Evolutionary conservation across 2,113 vertebrate genomes (phyloP).

Genomic region (Osmerus eperlanus): DNA sequence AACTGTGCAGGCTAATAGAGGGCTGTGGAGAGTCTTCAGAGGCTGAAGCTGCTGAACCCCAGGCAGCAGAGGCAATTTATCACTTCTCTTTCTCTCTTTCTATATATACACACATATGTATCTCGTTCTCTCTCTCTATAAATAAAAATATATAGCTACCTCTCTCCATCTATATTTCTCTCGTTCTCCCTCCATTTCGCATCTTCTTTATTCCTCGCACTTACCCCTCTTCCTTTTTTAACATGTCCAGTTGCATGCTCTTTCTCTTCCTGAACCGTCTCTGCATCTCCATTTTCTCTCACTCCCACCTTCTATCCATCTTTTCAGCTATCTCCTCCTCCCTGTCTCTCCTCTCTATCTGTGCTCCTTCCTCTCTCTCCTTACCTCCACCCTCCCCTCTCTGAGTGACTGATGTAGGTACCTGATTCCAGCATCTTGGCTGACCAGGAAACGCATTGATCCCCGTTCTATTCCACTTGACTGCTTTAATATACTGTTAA

Average conservation of each 20-base stretch:
- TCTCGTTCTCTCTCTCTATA: no score
- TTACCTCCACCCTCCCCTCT: no score
- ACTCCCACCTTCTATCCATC: neutral
- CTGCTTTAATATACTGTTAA: constrained; percentile 25
- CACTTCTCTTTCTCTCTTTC: no score
- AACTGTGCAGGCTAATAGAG: no score
- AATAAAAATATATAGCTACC: no score
- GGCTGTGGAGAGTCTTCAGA: no score
- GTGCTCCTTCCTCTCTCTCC: neutral
- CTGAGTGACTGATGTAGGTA: neutral
- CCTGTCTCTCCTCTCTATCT: neutral
- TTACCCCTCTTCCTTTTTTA: neutral
- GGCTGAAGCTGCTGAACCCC: no score
- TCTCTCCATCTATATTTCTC: no score
- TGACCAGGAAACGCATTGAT: constrained; percentile 10
- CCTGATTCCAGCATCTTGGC: neutral
- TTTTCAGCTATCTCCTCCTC: neutral
- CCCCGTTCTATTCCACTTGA: neutral
- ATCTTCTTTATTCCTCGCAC: no score
- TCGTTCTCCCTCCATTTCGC: no score
- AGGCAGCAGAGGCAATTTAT: no score
- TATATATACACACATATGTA: no score
- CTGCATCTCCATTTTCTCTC: neutral
- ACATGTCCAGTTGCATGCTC: neutral
- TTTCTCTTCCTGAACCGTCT: neutral